Percentiles rank a stretch among this genome's conserved stretches.
Evolutionary conservation across 1,140 invertebrate species (phyloP).

Genomic region (Dendroctonus ponderosae): DNA sequence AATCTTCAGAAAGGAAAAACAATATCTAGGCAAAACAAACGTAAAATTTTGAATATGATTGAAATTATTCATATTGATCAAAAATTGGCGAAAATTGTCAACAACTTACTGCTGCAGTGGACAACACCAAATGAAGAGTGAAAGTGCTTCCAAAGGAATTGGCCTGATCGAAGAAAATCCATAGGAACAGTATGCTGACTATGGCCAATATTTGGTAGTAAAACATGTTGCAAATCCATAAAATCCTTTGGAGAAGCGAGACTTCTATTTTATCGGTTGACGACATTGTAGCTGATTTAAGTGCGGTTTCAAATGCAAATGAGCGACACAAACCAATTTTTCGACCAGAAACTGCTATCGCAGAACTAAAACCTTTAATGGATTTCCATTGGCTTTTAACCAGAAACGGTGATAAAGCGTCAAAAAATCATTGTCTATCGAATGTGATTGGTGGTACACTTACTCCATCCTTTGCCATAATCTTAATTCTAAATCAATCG

Average conservation of each 20-base stretch:
- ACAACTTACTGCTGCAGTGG: slow-evolving; percentile 19
- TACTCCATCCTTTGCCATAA: too few species aligned
- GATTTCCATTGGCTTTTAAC: too few species aligned
- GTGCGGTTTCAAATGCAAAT: too few species aligned
- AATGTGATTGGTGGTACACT: too few species aligned
- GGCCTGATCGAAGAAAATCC: slow-evolving; percentile 9
- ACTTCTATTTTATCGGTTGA: not conserved
- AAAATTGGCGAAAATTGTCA: not conserved
- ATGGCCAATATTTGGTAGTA: slow-evolving; percentile 17
- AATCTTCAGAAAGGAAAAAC: not conserved
- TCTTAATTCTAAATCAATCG: too few species aligned
- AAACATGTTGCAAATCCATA: slow-evolving; percentile 16
- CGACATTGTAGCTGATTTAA: too few species aligned
- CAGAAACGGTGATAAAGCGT: too few species aligned
- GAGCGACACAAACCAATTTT: too few species aligned
- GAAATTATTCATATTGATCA: too few species aligned
- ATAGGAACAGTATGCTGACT: slow-evolving; percentile 10
- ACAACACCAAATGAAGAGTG: slow-evolving; percentile 10
- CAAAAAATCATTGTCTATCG: too few species aligned
- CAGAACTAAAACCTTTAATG: too few species aligned
- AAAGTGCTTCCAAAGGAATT: not conserved
- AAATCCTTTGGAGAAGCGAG: slow-evolving; percentile 1
- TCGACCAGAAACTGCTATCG: too few species aligned
- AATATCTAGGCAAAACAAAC: not conserved
- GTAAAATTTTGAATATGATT: not conserved